These are phyloP conservation scores for Carassius gibelio DNA, from an alignment of 2,113 vertebrate genomes.

Conservation along the genomic window DNA sequence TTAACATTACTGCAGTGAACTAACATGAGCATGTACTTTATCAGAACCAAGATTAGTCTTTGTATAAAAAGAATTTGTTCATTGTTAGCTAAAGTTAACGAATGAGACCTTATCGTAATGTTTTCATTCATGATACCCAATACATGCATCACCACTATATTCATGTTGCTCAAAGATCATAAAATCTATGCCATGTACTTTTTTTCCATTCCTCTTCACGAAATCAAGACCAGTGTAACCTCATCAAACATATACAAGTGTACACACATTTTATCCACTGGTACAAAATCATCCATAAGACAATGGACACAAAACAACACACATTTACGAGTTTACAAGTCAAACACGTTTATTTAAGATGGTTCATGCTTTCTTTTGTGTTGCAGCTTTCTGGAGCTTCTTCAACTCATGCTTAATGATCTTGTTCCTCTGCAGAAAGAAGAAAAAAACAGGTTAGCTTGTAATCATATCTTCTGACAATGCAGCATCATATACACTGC, in stretches of 20 bases:
- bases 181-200: not conserved
- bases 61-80: not conserved
- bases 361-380: slow-evolving; percentile 73
- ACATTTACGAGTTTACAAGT: slow-evolving; percentile 49
- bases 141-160: not conserved
- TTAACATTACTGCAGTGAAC: not conserved
- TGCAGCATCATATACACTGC: not conserved
- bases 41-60: not conserved
- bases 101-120: not conserved
- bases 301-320: not conserved
- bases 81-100: not conserved
- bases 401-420: slow-evolving; percentile 95
- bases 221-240: not conserved
- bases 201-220: not conserved
- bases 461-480: not conserved
- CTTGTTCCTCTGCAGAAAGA: slow-evolving; percentile 87
- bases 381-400: slow-evolving; percentile 85
- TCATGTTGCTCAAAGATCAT: not conserved
- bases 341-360: slow-evolving; percentile 64
- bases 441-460: not conserved
- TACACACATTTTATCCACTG: not conserved
- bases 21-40: not conserved
- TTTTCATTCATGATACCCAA: not conserved
- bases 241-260: not conserved
- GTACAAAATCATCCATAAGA: not conserved